Base-by-base conservation (phyloP, 2,888 invertebrate species). In the Stenolophus ochropezus region DNA sequence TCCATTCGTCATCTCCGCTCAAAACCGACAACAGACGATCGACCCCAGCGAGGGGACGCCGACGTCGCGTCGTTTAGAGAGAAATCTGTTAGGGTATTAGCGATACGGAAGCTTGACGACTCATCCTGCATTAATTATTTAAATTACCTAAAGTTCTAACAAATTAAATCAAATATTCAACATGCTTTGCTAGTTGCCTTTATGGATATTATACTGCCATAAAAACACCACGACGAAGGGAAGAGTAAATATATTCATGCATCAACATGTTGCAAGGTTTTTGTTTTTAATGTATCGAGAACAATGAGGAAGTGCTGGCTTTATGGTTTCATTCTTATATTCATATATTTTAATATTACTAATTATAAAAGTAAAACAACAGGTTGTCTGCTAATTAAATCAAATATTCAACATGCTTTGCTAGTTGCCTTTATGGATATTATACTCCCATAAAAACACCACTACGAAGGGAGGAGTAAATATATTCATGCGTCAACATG, bases 1-100 rank as follows among this genome's bases (percentile, higher is more conserved):
- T 85, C 86, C 86, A 86, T 87, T 86, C 86, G 86, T 87, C 88
- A 87, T 87, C 86, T 84, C 83, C 33, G 65, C 65, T 69, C 65
- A 69, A 69, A 69, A 69, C 65, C 27, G 65, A 69, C 65, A 69
- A 69, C 65, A 69, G 65, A 69, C 27, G 65, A 69, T 69, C 65
- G 65, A 69, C 65, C 65, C 65, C 33, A 27, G 33, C 65, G 33
- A n/a, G 33, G 16, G 18, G 65, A 18, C 18, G 27, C 18, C 11
- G 42, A 33, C 16, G 27, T 14, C 27, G 18, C 27, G 65, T 69
- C 65, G 65, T 69, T 69, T 69, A 69, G 65, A 69, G 65, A 69
- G 65, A 69, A 69, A 69, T 69, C 65, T 69, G 65, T 69, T 69
- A 69, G 65, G 65, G 65, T 69, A 69, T 69, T 69, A 69, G 65